These are phyloP conservation scores for Orbicella faveolata DNA, from an alignment of 64 coral and sea anemone species.

Conservation along the genomic window DNA sequence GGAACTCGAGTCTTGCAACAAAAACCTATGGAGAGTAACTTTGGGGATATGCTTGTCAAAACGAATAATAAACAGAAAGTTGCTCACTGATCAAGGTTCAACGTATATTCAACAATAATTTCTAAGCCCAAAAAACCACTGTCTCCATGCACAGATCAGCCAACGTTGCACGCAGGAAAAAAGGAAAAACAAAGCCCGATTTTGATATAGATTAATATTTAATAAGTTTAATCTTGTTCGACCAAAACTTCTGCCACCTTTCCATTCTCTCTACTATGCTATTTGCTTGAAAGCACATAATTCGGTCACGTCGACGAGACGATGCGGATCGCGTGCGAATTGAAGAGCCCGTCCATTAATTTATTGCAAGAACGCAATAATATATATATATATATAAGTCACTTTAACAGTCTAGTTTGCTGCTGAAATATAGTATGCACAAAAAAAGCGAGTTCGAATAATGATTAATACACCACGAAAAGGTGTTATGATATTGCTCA, in stretches of 20 bases:
- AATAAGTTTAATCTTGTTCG: constrained; percentile 31
- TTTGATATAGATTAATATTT: constrained; percentile 22
- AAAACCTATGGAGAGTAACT: not conserved
- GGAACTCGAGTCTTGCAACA: not conserved
- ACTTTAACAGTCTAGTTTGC: not conserved
- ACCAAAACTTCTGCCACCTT: not conserved
- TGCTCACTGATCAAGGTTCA: not conserved
- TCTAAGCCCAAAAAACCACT: not conserved
- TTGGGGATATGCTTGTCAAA: not conserved
- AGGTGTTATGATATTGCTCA: constrained; percentile 70
- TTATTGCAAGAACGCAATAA: not conserved
- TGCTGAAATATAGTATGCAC: not conserved
- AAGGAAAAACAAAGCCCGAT: not conserved
- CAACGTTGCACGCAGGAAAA: not conserved
- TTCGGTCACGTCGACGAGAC: constrained; percentile 7
- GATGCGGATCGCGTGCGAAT: constrained; percentile 6
- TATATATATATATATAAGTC: not conserved
- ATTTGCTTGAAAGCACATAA: not conserved
- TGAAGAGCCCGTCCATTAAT: not conserved
- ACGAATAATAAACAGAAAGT: constrained; percentile 14
- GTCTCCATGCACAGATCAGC: not conserved
- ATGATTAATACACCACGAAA: constrained; percentile 58
- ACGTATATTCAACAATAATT: not conserved
- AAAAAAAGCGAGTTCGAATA: not conserved
- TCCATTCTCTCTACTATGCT: constrained; percentile 8